Conservation (phyloP, 2,797 vertebrate species). For the Dipus sagitta region DNA sequence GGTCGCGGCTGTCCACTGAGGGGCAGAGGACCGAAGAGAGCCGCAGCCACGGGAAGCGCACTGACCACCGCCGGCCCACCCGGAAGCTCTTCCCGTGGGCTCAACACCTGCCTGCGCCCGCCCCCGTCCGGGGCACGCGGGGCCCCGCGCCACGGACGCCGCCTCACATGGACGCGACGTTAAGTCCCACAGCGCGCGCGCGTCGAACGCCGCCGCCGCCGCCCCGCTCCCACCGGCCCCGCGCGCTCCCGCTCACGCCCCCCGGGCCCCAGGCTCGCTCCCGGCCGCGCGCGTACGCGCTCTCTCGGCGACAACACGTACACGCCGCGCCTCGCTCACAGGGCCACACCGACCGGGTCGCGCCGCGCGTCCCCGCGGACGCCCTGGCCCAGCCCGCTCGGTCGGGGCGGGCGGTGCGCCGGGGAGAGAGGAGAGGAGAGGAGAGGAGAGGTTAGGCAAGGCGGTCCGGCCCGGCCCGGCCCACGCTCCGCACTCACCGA, state of each 20-base stretch:
- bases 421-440: slow-evolving; percentile 46
- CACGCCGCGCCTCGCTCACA: slow-evolving; percentile 44
- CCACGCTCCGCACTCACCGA: slow-evolving; percentile 73
- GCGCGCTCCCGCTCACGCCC: background rate
- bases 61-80: slow-evolving; percentile 38
- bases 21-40: too few relatives aligned
- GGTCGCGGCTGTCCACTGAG: background rate
- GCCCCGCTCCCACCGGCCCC: background rate
- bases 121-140: background rate
- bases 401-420: background rate
- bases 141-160: background rate
- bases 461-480: background rate
- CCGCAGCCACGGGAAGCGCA: slow-evolving; percentile 23
- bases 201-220: background rate
- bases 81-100: slow-evolving; percentile 69
- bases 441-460: slow-evolving; percentile 55
- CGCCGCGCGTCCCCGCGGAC: slow-evolving; percentile 80
- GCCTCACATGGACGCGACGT: background rate
- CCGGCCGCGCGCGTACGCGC: slow-evolving; percentile 60
- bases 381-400: slow-evolving; percentile 63
- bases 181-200: background rate
- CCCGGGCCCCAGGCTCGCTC: slow-evolving; percentile 39
- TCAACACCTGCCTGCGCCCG: slow-evolving; percentile 81
- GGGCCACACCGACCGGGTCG: slow-evolving; percentile 38
- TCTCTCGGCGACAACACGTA: slow-evolving; percentile 64